Conservation (phyloP, 2,797 vertebrate genomes). For the Channa striata region DNA sequence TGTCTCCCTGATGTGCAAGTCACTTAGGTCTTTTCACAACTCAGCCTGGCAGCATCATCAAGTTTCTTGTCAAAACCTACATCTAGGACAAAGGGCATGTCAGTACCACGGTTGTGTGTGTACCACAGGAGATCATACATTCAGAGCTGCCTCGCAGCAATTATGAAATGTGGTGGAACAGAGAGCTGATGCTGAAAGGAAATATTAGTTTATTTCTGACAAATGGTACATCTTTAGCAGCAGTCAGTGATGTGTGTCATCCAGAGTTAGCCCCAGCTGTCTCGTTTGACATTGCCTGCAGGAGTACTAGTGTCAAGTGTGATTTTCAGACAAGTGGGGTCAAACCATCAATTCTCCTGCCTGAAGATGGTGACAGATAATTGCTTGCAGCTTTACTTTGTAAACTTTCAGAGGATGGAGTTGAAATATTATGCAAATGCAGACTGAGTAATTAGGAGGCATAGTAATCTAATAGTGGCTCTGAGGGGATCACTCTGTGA, state of each 20-base stretch:
- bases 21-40: slow-evolving; percentile 67
- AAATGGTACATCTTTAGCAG: slow-evolving; percentile 76
- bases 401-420: slow-evolving; percentile 68
- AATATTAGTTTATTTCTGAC: slow-evolving; percentile 78
- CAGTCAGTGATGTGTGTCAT: slow-evolving; percentile 70
- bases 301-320: slow-evolving; percentile 74
- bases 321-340: slow-evolving; percentile 78
- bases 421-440: slow-evolving; percentile 75
- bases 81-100: slow-evolving; percentile 58
- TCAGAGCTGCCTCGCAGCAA: slow-evolving; percentile 62
- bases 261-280: slow-evolving; percentile 71
- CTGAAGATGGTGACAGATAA: slow-evolving; percentile 75
- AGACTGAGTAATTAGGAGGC: slow-evolving; percentile 73
- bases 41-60: slow-evolving; percentile 81
- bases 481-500: slow-evolving; percentile 61
- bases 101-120: slow-evolving; percentile 21
- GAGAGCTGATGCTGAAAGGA: slow-evolving; percentile 65
- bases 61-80: slow-evolving; percentile 77
- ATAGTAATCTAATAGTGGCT: slow-evolving; percentile 73
- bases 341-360: slow-evolving; percentile 74
- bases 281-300: slow-evolving; percentile 82
- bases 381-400: slow-evolving; percentile 76
- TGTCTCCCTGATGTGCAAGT: slow-evolving; percentile 44
- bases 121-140: slow-evolving; percentile 44
- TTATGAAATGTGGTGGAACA: slow-evolving; percentile 56